phyloP scores from a whole-genome alignment of 2,888 invertebrate genomes.

The Crossocerus cetratus region DNA sequence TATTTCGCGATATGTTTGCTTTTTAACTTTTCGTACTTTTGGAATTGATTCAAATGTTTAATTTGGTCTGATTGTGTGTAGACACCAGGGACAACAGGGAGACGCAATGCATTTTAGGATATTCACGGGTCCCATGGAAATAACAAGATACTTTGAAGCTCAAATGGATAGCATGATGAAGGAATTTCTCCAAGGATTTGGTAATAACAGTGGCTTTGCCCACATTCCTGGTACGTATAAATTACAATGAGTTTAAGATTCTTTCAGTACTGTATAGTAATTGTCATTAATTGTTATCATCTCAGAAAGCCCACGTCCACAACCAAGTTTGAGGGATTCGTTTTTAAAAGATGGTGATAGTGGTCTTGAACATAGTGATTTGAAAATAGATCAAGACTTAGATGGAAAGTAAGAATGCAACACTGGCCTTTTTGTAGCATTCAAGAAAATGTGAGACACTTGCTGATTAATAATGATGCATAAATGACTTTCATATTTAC shows the following conservation, averaged over 20 bases:
- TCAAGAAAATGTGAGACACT: background rate
- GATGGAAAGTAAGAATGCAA: constrained; percentile 79
- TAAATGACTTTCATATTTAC: constrained; percentile 9
- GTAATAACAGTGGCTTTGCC: constrained; percentile 14
- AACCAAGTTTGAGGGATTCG: constrained; percentile 76
- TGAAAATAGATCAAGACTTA: constrained; percentile 78
- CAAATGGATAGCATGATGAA: constrained; percentile 81
- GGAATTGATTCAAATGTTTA: background rate
- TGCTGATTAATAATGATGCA: background rate
- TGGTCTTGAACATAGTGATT: constrained; percentile 26
- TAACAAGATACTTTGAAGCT: constrained; percentile 81
- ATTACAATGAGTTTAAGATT: too few relatives aligned
- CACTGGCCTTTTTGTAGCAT: too few relatives aligned
- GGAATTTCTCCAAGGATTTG: constrained; percentile 73
- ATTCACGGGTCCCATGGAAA: constrained; percentile 81
- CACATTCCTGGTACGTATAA: constrained; percentile 1
- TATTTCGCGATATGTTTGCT: constrained; percentile 31
- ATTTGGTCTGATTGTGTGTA: background rate
- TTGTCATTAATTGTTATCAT: too few relatives aligned
- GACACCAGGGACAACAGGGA: constrained; percentile 12
- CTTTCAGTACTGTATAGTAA: too few relatives aligned
- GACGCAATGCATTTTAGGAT: constrained; percentile 77
- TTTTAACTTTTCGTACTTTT: background rate
- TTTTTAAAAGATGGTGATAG: constrained; percentile 78
- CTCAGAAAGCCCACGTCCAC: background rate